A percentile compares a stretch with the other conserved stretches of the same genome.
phyloP scores from a whole-genome alignment of 2,888 invertebrate genomes.

The Metalampra italica region DNA sequence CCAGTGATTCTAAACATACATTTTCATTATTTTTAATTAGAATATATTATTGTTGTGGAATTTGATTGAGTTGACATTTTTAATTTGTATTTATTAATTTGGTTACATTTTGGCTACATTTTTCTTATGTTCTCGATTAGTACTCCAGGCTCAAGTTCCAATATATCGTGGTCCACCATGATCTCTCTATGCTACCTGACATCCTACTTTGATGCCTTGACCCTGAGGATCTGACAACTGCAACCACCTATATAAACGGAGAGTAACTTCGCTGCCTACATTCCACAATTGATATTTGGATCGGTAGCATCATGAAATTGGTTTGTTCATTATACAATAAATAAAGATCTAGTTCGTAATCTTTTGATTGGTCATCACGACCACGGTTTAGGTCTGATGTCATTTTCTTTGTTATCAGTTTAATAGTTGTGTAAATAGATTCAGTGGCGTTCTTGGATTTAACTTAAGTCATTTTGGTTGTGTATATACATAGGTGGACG shows the following conservation, averaged over 20 bases:
- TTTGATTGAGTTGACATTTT: no score
- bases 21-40: no score
- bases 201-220: slow-evolving; percentile 52
- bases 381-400: background rate
- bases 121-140: no score
- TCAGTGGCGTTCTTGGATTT: background rate
- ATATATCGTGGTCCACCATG: background rate
- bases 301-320: slow-evolving; percentile 65
- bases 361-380: slow-evolving; percentile 1
- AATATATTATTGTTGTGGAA: no score
- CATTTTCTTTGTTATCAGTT: background rate
- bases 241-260: slow-evolving; percentile 55
- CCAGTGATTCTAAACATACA: no score
- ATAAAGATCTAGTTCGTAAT: background rate
- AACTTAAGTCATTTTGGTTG: background rate
- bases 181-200: slow-evolving; percentile 7
- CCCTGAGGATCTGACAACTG: slow-evolving; percentile 37
- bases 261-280: slow-evolving; percentile 36
- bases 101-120: no score
- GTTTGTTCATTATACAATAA: slow-evolving; percentile 38
- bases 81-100: no score
- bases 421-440: background rate
- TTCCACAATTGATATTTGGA: slow-evolving; percentile 46
- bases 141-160: background rate
- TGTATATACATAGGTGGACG: no score